These are phyloP conservation scores for Halotydeus destructor DNA, from an alignment of 1,140 invertebrate species.

Conservation along the genomic window DNA sequence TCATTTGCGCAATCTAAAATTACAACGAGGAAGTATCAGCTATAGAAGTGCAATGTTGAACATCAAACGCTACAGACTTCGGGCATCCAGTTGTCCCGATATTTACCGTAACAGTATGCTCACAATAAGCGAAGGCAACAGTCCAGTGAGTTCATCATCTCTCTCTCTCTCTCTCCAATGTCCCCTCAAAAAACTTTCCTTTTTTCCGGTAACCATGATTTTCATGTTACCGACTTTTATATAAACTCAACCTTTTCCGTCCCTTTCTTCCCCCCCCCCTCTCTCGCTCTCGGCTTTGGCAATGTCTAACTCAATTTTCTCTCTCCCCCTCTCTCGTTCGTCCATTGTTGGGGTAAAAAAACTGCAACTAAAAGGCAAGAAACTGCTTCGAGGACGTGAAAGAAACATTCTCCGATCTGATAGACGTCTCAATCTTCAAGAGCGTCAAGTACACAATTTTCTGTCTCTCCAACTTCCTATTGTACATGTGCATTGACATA, in stretches of 20 bases:
- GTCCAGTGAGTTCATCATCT: neutral
- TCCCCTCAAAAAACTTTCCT: neutral
- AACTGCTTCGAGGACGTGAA: slow-evolving; percentile 53
- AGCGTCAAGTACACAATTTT: slow-evolving; percentile 53
- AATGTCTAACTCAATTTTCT: no score
- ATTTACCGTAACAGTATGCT: slow-evolving; percentile 75
- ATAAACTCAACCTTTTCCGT: neutral
- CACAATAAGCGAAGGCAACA: slow-evolving; percentile 31
- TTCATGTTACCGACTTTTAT: neutral
- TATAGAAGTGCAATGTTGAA: slow-evolving; percentile 60
- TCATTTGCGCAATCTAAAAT: no score
- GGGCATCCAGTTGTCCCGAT: slow-evolving; percentile 68
- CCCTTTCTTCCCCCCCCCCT: no score
- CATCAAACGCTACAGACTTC: slow-evolving; percentile 47
- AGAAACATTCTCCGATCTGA: slow-evolving; percentile 47
- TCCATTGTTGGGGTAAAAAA: no score
- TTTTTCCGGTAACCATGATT: neutral
- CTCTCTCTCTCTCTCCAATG: neutral
- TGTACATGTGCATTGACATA: slow-evolving; percentile 67
- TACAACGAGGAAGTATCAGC: slow-evolving; percentile 31
- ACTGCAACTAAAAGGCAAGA: no score
- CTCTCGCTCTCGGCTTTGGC: no score
- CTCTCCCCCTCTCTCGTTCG: no score
- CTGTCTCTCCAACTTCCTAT: slow-evolving; percentile 56
- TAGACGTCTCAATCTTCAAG: slow-evolving; percentile 53